Percentiles rank a stretch among this genome's conserved stretches.
Conservation (phyloP, 2,888 invertebrate species). For the Drosophila antonietae region DNA sequence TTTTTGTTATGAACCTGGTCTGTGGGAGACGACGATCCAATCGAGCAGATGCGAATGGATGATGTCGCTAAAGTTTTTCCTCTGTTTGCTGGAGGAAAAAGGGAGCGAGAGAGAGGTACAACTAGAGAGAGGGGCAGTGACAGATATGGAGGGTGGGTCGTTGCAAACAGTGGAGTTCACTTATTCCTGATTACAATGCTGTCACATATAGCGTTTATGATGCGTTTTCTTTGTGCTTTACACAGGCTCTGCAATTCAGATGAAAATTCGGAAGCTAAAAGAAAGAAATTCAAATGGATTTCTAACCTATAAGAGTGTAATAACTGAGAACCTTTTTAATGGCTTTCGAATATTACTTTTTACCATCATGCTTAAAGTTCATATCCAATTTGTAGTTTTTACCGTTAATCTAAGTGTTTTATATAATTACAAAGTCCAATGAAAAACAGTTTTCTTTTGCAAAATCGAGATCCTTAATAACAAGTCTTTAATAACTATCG, state of each 20-base stretch:
- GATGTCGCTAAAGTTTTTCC: constrained; percentile 52
- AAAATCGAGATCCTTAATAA: constrained; percentile 3
- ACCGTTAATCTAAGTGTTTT: background rate
- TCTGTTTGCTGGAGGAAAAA: constrained; percentile 9
- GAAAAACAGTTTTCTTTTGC: background rate
- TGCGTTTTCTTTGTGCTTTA: constrained; percentile 7
- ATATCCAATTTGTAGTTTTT: background rate
- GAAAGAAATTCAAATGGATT: constrained; percentile 9
- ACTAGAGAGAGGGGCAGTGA: no score
- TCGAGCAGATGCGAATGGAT: constrained; percentile 58
- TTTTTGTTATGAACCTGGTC: constrained; percentile 56
- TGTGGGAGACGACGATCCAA: constrained; percentile 31
- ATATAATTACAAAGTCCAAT: background rate
- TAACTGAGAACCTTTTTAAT: background rate
- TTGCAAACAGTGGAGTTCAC: constrained; percentile 28
- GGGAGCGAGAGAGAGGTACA: background rate
- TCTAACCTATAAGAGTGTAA: constrained; percentile 12
- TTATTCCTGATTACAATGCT: constrained; percentile 54
- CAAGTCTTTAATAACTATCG: constrained; percentile 42
- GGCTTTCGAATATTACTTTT: background rate
- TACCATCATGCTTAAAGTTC: background rate
- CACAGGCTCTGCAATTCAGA: constrained; percentile 44
- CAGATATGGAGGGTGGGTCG: background rate
- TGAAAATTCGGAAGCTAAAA: constrained; percentile 20
- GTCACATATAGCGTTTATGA: constrained; percentile 56